Evolutionary conservation across 2,888 invertebrate genomes (phyloP), one percentile per base, ranked within the genome.

Genomic region (Clanis bilineata): DNA sequence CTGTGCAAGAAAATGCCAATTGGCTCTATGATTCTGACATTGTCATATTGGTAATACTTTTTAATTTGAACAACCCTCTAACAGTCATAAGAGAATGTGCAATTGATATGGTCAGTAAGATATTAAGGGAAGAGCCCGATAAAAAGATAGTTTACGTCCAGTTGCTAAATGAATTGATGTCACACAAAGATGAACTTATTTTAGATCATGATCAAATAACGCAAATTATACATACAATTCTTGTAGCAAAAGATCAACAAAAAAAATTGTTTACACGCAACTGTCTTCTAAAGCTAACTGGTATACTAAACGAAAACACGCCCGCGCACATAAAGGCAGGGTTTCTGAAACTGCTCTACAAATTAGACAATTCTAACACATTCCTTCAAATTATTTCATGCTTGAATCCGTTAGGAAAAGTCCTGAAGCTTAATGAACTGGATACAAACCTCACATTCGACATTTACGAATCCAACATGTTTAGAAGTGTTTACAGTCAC

Each of bases 161-260:
- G 2, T 68, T 95, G 6, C 66, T 94, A 22, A 79, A 87, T 60
- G 89, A 93, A 70, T 64, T 95, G 0, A 61, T 83, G n/a, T 66
- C 74, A 3, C 92, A 93, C 45, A 86, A 85, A 62, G 85, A 93
- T 59, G 96, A 96, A 76, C 87, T 96, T 43, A 66, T 93, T 28
- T 79, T 95, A 64, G 96, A 96, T 71, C 83, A 93, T 39, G 94
- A 95, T 64, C 96, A 96, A 75, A 81, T 95, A 18, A 88, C 94
- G 0, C 83, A 95, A 41, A 86, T 94, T 21, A 75, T 96, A 1
- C 95, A 93, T 66, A 94, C 94, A 10, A 83, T 95, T 59, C 68
- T 96, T 0, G 93, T 93, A 0, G 90, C 93, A 4, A 92, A 93
- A 68, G 88, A 91, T 4, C 80, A 92, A 23, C 93, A 90, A 0